Percentiles rank a stretch among this genome's conserved stretches.
These are phyloP conservation scores for Melanotaenia boesemani DNA, from an alignment of 2,797 vertebrate species.

Conservation along the genomic window DNA sequence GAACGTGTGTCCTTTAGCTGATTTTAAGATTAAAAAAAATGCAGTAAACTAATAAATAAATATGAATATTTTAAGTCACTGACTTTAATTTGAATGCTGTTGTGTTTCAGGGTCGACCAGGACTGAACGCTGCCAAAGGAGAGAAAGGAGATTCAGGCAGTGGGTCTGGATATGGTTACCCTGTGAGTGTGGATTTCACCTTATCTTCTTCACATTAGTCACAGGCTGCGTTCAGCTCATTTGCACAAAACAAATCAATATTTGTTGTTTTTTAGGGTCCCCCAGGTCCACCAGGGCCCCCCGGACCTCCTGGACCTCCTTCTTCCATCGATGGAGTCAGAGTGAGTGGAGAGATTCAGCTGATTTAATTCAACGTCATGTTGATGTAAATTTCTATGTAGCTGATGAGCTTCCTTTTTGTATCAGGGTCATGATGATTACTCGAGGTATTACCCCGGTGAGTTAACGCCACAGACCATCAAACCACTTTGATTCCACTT, in stretches of 20 bases:
- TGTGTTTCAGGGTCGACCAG: slow-evolving; percentile 89
- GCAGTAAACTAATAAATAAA: too few species aligned
- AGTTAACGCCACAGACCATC: slow-evolving; percentile 17
- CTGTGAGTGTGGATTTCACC: slow-evolving; percentile 77
- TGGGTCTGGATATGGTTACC: slow-evolving; percentile 61
- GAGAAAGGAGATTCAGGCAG: slow-evolving; percentile 86
- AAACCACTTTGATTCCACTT: background rate
- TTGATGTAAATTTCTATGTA: background rate
- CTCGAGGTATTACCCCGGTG: slow-evolving; percentile 63
- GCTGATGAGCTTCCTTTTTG: background rate
- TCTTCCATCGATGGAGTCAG: slow-evolving; percentile 24
- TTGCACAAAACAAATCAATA: background rate
- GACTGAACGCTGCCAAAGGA: slow-evolving; percentile 90
- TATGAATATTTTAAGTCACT: background rate
- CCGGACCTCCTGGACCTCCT: slow-evolving; percentile 81
- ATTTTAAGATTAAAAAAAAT: background rate
- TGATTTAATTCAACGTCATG: background rate
- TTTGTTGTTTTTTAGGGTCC: slow-evolving; percentile 73
- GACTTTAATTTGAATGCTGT: background rate
- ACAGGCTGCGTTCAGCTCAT: background rate
- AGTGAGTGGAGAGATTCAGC: slow-evolving; percentile 57
- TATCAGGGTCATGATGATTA: slow-evolving; percentile 65
- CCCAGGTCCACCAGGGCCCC: slow-evolving; percentile 84
- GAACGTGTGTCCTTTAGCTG: too few species aligned
- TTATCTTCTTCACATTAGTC: background rate